These are phyloP conservation scores for Ennomos erosarius DNA, from an alignment of 2,888 invertebrate species.

Conservation along the genomic window DNA sequence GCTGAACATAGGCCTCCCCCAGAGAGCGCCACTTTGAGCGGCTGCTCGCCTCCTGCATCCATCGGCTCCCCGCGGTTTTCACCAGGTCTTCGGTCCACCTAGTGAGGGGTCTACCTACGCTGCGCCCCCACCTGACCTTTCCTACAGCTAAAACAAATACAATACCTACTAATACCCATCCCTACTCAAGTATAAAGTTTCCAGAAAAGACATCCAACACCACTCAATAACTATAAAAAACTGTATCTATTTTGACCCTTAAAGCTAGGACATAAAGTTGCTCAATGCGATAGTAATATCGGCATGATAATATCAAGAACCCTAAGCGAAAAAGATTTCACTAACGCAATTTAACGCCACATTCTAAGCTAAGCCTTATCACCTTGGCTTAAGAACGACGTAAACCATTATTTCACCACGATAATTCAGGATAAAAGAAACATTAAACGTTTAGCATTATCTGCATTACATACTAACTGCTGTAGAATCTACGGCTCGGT, in stretches of 20 bases:
- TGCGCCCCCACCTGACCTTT: too few species aligned
- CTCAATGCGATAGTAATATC: too few species aligned
- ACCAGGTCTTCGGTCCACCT: too few species aligned
- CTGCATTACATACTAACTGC: not conserved
- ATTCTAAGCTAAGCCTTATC: slow-evolving; percentile 5
- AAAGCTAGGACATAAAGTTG: not conserved
- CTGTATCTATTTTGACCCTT: not conserved
- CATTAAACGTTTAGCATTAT: slow-evolving; percentile 16
- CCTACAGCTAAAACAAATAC: too few species aligned
- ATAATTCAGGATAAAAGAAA: slow-evolving; percentile 17
- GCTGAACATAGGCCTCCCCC: too few species aligned
- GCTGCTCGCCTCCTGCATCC: too few species aligned
- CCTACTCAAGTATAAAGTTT: not conserved
- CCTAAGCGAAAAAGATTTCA: not conserved
- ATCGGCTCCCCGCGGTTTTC: too few species aligned
- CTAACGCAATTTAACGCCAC: not conserved
- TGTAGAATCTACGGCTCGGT: not conserved
- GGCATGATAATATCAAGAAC: not conserved
- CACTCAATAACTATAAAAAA: not conserved
- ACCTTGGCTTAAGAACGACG: not conserved
- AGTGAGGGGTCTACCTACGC: too few species aligned
- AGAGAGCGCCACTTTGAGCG: too few species aligned
- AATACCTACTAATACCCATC: not conserved
- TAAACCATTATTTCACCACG: slow-evolving; percentile 8
- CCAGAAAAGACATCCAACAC: slow-evolving; percentile 6